A percentile compares a stretch with the other conserved stretches of the same genome.
phyloP scores from a whole-genome alignment of 2,113 vertebrate species.

The Nyctibius bracteatus region DNA sequence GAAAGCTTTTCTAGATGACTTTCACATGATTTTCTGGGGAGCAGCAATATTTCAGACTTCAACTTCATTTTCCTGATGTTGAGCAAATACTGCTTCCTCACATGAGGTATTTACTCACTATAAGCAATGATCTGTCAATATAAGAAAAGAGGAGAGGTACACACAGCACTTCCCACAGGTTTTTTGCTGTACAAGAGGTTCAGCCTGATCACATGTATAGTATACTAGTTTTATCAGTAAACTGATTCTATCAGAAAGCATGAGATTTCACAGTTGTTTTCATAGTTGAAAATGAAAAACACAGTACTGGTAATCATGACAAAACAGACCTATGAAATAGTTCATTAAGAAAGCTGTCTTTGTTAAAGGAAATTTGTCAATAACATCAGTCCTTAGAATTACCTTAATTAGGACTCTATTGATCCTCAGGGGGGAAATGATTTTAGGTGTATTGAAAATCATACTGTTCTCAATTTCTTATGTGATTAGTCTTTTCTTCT shows the following conservation, averaged over 20 bases:
- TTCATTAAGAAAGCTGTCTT: neutral
- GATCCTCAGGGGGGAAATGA: neutral
- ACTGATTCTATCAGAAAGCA: neutral
- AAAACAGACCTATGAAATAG: neutral
- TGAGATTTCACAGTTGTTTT: neutral
- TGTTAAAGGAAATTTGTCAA: neutral
- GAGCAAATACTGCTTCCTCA: neutral
- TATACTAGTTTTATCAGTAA: neutral
- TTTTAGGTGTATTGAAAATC: conserved; percentile 7
- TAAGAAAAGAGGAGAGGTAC: neutral
- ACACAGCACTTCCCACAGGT: neutral
- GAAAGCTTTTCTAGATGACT: neutral
- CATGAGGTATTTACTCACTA: neutral
- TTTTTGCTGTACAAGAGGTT: neutral
- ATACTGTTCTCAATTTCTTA: neutral
- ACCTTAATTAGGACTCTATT: neutral
- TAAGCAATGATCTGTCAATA: neutral
- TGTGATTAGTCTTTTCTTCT: neutral
- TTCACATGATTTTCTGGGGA: neutral
- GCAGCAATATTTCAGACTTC: neutral
- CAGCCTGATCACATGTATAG: neutral
- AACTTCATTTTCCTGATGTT: neutral
- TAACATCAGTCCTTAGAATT: neutral
- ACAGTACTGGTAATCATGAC: neutral
- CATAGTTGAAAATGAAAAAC: neutral